Evolutionary conservation across 1,140 invertebrate species (phyloP).

Genomic region (Euwallacea fornicatus): DNA sequence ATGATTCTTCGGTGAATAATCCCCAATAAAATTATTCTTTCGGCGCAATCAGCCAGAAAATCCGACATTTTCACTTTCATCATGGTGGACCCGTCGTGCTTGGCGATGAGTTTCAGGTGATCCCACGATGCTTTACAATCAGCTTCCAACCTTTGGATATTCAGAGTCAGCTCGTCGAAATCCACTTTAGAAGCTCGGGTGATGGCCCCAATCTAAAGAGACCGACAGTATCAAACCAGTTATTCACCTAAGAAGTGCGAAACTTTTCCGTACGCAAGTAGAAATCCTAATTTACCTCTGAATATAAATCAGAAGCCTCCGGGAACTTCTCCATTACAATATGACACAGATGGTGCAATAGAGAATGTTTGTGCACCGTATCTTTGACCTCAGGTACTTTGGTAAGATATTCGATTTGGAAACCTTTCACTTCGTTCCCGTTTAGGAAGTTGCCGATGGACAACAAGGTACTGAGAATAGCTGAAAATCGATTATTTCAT

Average conservation of each 20-base stretch:
- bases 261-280: neutral
- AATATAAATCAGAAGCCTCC: slow-evolving; percentile 94
- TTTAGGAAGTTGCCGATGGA: slow-evolving; percentile 98
- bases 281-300: slow-evolving; percentile 70
- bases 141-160: slow-evolving; percentile 84
- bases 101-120: slow-evolving; percentile 92
- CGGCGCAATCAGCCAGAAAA: slow-evolving; percentile 94
- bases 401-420: slow-evolving; percentile 95
- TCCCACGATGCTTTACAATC: slow-evolving; percentile 99
- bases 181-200: slow-evolving; percentile 92
- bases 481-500: slow-evolving; percentile 5
- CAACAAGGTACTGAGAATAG: slow-evolving; percentile 87
- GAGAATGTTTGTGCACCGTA: slow-evolving; percentile 96
- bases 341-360: slow-evolving; percentile 95
- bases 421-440: slow-evolving; percentile 92
- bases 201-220: slow-evolving; percentile 79
- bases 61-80: slow-evolving; percentile 93
- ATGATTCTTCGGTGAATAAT: slow-evolving; percentile 78
- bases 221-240: neutral
- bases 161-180: slow-evolving; percentile 84
- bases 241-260: neutral
- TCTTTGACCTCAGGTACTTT: slow-evolving; percentile 99
- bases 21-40: slow-evolving; percentile 92
- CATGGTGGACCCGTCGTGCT: slow-evolving; percentile 90
- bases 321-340: slow-evolving; percentile 97